Conservation (phyloP, 2,797 vertebrate species). For the Thamnophis elegans region DNA sequence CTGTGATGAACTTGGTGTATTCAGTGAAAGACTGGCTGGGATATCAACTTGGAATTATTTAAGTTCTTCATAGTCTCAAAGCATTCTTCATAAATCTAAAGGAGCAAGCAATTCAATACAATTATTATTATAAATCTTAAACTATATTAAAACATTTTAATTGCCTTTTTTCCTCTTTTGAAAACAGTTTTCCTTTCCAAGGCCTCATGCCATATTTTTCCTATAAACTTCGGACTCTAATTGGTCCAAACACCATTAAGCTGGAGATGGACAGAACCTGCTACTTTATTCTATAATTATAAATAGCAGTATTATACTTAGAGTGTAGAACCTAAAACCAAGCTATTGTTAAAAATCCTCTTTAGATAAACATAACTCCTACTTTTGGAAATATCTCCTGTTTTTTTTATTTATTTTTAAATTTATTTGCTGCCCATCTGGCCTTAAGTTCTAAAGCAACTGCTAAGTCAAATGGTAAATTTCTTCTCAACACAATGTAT, state of each 20-base stretch:
- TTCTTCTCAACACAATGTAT: background rate
- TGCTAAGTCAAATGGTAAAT: background rate
- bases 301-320: background rate
- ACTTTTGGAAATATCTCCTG: background rate
- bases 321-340: background rate
- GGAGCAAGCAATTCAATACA: conserved; percentile 31
- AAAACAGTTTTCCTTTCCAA: background rate
- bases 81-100: conserved; percentile 56
- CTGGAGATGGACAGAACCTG: background rate
- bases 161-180: background rate
- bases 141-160: background rate
- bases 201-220: background rate
- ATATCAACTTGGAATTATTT: conserved; percentile 64
- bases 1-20: conserved; percentile 53
- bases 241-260: background rate
- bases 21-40: conserved; percentile 57
- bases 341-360: background rate
- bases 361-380: background rate
- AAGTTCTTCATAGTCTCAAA: conserved; percentile 65
- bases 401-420: background rate
- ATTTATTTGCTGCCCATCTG: background rate
- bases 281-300: background rate
- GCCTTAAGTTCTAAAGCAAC: too few relatives aligned
- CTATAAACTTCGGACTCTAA: background rate
- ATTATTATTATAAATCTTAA: background rate